phyloP scores from a whole-genome alignment of 2,113 vertebrate species.

The Rhinogobius similis region DNA sequence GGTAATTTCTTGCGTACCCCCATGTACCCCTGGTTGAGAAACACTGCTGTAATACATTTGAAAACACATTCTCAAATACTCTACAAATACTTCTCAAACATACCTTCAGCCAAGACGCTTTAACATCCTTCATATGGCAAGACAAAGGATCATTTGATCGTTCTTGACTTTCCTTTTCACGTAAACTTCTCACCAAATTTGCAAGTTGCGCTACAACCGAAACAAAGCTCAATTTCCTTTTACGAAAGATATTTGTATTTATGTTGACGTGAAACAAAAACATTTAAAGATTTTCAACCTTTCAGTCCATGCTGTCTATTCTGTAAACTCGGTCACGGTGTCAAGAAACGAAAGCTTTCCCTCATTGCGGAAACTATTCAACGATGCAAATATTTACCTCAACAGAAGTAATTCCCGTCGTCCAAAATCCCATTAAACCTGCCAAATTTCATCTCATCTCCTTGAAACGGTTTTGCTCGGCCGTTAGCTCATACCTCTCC shows the following conservation, averaged over 20 bases:
- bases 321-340: background rate
- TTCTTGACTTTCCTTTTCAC: too few relatives aligned
- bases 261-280: background rate
- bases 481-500: background rate
- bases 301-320: background rate
- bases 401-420: background rate
- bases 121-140: too few relatives aligned
- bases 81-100: too few relatives aligned
- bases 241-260: background rate
- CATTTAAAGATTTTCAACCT: background rate
- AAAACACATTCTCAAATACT: too few relatives aligned
- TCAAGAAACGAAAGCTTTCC: background rate
- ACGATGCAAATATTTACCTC: background rate
- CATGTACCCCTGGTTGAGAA: too few relatives aligned
- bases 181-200: too few relatives aligned
- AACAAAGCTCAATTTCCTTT: background rate
- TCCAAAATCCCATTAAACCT: slow-evolving; percentile 2
- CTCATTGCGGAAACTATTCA: background rate
- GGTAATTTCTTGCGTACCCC: too few relatives aligned
- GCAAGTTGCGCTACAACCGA: background rate
- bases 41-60: too few relatives aligned
- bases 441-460: slow-evolving; percentile 3
- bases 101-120: too few relatives aligned
- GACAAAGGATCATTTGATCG: too few relatives aligned
- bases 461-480: background rate